Evolutionary conservation across 2,113 vertebrate genomes (phyloP), one percentile per base, ranked within the genome.

Genomic region (Lanius collurio): DNA sequence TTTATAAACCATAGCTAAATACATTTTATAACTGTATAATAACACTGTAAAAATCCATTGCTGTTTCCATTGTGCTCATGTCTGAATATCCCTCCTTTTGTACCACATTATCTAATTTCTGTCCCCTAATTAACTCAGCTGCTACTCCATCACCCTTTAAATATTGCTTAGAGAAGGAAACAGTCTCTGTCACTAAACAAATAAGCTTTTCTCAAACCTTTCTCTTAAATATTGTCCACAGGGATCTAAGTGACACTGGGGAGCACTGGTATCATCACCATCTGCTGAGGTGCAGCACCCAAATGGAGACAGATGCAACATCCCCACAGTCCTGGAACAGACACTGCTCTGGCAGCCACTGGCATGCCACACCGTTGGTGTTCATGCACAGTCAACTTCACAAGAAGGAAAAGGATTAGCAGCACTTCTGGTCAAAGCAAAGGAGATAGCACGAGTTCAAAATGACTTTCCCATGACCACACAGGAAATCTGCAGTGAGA

Each of bases 341-440:
- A 44, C 14, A 9, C 13, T 11, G 49, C 35, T 21, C 47, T 28
- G 7, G 2, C 24, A 57, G 79, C 42, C 4, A 2, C 22, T 1
- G 4, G 35, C 39, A 28, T 2, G 1, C 56, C 28, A 30, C 37
- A 3, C 46, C 1, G 1, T 11, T 2, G 0, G 77, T n/a, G 18
- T 28, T 78, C 46, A 22, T 10, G 14, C 60, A 47, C 24, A 11
- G 31, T 16, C 42, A 80, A 7, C 55, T 62, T 62, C 65, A 42
- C 31, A 37, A 87, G 69, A 59, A 91, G 71, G 63, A 65, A 85
- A 69, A 83, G 75, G 50, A 83, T 74, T 77, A 94, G 76, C 64
- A 81, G 73, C 74, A 49, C 55, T 83, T 69, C 70, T 85, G 71
- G 70, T 68, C 83, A 83, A 75, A 85, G 90, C 28, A 63, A 70